Evolutionary conservation across 2,888 invertebrate species (phyloP), one percentile per base, ranked within the genome.

Genomic region (Tenthredo livida): DNA sequence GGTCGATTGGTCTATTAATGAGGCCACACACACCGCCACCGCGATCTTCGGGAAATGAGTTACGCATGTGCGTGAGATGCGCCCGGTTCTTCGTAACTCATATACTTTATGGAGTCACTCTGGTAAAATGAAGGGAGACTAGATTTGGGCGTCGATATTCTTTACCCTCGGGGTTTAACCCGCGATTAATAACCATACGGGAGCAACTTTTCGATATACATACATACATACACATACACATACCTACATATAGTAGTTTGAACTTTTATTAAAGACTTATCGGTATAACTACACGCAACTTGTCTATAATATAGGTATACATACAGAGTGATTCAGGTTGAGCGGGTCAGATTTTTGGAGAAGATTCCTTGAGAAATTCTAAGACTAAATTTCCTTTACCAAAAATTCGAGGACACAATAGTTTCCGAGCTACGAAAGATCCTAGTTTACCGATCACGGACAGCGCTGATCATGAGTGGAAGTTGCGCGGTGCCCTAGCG

Each of bases 1-100:
- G 33, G 25, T 83, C 83, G 83, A 83, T 83, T 47, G 83, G 83
- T 83, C 83, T 83, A 83, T 83, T 83, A 83, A 83, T 83, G 70
- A 83, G 83, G 83, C 83, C 83, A 83, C 67, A 83, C 82, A 67
- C 65, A 82, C 82, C 43, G 82, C 82, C 65, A 43, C 65, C 40
- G 33, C 47, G 70, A n/a, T 70, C 47, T 67, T 40, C 29, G 65
- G 65, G 15, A 83, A 83, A 83, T 83, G 83, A 83, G 83, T 83
- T 67, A 83, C 67, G 83, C 70, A 83, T 70, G 83, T 67, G 83
- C 43, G 83, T 83, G 83, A 67, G 70, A 67, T 25, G 77, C 54
- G 61, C 21, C 61, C 37, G 58, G 15, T 80, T 40, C 33, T 58
- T 40, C 33, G 29, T 61, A 80, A 80, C 80, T 80, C 80, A 80